Conservation (phyloP, 2,113 vertebrate species). For the Pipra filicauda region DNA sequence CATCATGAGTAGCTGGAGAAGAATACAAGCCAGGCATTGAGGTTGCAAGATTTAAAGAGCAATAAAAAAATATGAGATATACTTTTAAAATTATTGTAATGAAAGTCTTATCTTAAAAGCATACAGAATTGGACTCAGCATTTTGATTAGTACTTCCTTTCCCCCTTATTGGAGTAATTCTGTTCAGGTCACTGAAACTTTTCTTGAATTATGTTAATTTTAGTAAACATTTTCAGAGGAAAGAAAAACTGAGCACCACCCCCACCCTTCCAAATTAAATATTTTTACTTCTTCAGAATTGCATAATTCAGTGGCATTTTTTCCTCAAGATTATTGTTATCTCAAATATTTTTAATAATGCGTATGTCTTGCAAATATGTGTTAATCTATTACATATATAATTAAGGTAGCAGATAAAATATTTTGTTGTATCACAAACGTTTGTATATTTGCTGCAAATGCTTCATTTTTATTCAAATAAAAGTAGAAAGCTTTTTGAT, state of each 20-base stretch:
- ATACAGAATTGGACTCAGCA: not conserved
- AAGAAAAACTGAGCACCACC: not conserved
- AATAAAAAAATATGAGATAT: not conserved
- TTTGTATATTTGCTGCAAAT: not conserved
- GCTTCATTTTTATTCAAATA: not conserved
- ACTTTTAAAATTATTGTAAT: not conserved
- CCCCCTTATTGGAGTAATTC: not conserved
- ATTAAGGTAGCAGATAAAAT: not conserved
- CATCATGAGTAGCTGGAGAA: constrained; percentile 9
- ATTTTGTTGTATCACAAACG: not conserved
- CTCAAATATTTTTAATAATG: not conserved
- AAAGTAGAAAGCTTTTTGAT: not conserved
- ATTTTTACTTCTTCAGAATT: not conserved
- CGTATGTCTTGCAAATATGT: not conserved
- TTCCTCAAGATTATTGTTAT: not conserved
- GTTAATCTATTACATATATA: not conserved
- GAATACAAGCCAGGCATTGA: not conserved
- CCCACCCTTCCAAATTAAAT: not conserved
- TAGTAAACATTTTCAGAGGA: not conserved
- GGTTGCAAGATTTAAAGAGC: not conserved
- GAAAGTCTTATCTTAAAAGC: not conserved
- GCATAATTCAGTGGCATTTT: not conserved
- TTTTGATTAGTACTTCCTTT: not conserved
- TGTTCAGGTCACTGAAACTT: not conserved
- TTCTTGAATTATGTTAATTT: not conserved